Percentiles rank a stretch among this genome's conserved stretches.
Evolutionary conservation across 2,113 vertebrate species (phyloP).

Genomic region (Falcunculus frontatus): DNA sequence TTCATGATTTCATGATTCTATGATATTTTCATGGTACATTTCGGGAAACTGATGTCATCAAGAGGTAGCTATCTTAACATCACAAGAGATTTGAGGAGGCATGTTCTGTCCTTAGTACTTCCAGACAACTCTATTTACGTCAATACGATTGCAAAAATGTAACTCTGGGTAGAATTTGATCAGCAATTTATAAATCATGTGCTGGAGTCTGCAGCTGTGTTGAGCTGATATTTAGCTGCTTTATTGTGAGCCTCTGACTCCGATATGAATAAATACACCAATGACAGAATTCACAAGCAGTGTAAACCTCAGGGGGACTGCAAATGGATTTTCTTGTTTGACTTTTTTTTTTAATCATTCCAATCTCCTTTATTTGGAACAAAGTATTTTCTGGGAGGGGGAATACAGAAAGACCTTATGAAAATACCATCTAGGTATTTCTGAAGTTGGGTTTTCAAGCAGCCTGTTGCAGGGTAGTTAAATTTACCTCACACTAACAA

Average conservation of each 20-base stretch:
- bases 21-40: neutral
- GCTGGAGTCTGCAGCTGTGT: slow-evolving; percentile 43
- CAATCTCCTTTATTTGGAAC: neutral
- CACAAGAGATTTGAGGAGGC: neutral
- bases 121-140: neutral
- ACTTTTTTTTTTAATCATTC: neutral
- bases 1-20: neutral
- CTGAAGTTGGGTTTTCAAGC: neutral
- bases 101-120: neutral
- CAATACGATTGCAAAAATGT: neutral
- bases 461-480: neutral
- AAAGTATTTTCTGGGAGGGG: neutral
- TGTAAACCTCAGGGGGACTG: neutral
- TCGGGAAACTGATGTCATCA: neutral
- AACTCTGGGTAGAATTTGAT: neutral
- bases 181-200: neutral
- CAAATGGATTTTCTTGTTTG: slow-evolving; percentile 24
- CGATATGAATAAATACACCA: neutral
- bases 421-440: neutral
- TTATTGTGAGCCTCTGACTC: slow-evolving; percentile 23
- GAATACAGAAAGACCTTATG: neutral
- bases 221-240: slow-evolving; percentile 47
- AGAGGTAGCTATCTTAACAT: neutral
- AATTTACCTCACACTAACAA: neutral
- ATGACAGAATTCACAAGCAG: slow-evolving; percentile 4